Percentiles rank a stretch among this genome's conserved stretches.
These are phyloP conservation scores for Myopa tessellatipennis DNA, from an alignment of 2,888 invertebrate genomes.

Conservation along the genomic window DNA sequence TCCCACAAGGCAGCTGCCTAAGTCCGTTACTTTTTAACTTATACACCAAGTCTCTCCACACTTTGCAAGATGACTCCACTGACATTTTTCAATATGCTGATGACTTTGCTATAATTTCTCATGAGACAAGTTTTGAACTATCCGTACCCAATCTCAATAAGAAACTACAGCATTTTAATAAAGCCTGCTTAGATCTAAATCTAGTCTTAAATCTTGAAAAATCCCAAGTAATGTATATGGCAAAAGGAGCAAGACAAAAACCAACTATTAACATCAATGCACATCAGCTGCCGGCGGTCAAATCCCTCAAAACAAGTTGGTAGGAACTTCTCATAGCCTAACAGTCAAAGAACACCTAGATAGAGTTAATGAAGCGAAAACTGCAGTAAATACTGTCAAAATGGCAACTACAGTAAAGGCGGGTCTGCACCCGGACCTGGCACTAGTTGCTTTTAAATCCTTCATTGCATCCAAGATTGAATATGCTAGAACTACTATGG, in stretches of 20 bases:
- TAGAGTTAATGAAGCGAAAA: neutral
- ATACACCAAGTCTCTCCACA: conserved; percentile 12
- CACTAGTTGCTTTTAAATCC: neutral
- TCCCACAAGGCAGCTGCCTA: conserved; percentile 25
- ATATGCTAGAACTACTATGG: neutral
- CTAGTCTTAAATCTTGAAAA: neutral
- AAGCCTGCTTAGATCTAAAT: neutral
- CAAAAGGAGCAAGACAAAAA: neutral
- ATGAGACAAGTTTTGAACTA: neutral
- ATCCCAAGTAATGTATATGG: neutral
- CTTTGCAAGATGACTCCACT: neutral
- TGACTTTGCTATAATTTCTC: conserved; percentile 12
- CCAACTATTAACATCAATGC: neutral
- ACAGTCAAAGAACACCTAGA: neutral
- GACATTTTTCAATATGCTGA: conserved; percentile 18
- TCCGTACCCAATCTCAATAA: neutral
- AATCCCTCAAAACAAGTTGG: conserved; percentile 8
- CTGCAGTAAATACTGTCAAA: neutral
- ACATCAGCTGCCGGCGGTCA: neutral
- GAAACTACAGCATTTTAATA: neutral
- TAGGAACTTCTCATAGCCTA: neutral
- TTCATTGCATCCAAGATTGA: neutral
- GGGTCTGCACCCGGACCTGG: neutral
- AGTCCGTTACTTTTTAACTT: conserved; percentile 20
- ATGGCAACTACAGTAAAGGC: neutral